Percentiles rank a stretch among this genome's conserved stretches.
Conservation (phyloP, 2,888 invertebrate genomes). For the Coelinius sp. region DNA sequence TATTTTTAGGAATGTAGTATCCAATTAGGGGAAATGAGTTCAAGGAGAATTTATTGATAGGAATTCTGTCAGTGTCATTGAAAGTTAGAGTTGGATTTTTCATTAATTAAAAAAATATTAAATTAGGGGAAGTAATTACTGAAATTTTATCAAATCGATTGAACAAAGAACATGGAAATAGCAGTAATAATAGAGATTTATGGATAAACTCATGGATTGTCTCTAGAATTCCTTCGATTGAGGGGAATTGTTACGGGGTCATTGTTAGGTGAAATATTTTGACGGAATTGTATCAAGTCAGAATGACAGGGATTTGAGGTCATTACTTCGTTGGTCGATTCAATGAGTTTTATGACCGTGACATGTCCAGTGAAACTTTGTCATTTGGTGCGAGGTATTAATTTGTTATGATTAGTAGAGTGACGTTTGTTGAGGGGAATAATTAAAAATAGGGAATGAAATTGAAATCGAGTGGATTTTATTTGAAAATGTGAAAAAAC, state of each 20-base stretch:
- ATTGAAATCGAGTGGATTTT: neutral
- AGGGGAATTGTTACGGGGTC: slow-evolving; percentile 16
- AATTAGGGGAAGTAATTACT: neutral
- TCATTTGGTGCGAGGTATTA: neutral
- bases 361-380: slow-evolving; percentile 1
- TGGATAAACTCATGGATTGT: neutral
- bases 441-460: neutral
- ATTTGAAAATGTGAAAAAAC: too few species aligned
- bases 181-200: neutral
- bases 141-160: too few species aligned
- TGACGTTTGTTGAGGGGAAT: neutral
- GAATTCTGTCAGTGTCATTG: neutral
- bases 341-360: slow-evolving; percentile 7
- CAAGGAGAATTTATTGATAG: neutral
- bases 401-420: neutral
- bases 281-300: neutral
- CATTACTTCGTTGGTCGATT: neutral
- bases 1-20: neutral
- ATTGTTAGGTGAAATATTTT: neutral
- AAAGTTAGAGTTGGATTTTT: neutral
- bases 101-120: neutral
- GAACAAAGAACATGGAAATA: neutral
- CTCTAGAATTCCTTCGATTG: neutral
- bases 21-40: neutral
- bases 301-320: neutral